Evolutionary conservation across 2,797 vertebrate species (phyloP).

Genomic region (Fistularia commersonii): DNA sequence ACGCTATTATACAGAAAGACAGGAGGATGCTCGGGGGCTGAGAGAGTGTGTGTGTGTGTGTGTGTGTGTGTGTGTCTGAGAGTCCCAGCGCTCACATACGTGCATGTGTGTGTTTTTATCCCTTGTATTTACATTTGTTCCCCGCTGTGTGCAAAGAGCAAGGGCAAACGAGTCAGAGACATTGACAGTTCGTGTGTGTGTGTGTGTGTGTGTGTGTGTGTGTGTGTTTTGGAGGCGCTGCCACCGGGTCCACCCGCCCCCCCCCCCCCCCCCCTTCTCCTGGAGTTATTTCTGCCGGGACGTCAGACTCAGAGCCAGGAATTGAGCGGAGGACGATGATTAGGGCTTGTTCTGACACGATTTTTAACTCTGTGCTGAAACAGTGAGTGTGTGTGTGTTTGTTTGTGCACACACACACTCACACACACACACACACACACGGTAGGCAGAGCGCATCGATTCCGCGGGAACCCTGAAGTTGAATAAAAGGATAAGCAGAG

Average conservation of each 20-base stretch:
- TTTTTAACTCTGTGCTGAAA: slow-evolving; percentile 7
- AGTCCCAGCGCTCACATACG: no score
- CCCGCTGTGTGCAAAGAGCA: slow-evolving; percentile 38
- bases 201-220: slow-evolving; percentile 9
- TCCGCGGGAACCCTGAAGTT: not conserved
- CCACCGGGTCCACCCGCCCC: no score
- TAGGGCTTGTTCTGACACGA: slow-evolving; percentile 13
- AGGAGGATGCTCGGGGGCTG: slow-evolving; percentile 48
- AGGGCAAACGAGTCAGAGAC: slow-evolving; percentile 41
- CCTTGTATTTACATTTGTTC: slow-evolving; percentile 55
- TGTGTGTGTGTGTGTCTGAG: slow-evolving; percentile 24
- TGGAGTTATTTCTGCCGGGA: slow-evolving; percentile 33
- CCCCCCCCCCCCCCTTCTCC: no score
- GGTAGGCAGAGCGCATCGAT: not conserved
- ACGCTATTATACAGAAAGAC: slow-evolving; percentile 56
- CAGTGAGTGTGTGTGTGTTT: no score
- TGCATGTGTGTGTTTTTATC: no score
- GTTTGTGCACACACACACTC: no score
- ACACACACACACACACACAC: slow-evolving; percentile 24
- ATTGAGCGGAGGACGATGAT: slow-evolving; percentile 18
- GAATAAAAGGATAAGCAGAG: slow-evolving; percentile 1
- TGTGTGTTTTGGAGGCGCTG: slow-evolving; percentile 15
- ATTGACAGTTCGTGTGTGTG: slow-evolving; percentile 27
- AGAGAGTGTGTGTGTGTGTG: slow-evolving; percentile 34
- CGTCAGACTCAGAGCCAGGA: slow-evolving; percentile 29